Evolutionary conservation across 2,888 invertebrate genomes (phyloP), one percentile per base, ranked within the genome.

Genomic region (Noctua fimbriata): DNA sequence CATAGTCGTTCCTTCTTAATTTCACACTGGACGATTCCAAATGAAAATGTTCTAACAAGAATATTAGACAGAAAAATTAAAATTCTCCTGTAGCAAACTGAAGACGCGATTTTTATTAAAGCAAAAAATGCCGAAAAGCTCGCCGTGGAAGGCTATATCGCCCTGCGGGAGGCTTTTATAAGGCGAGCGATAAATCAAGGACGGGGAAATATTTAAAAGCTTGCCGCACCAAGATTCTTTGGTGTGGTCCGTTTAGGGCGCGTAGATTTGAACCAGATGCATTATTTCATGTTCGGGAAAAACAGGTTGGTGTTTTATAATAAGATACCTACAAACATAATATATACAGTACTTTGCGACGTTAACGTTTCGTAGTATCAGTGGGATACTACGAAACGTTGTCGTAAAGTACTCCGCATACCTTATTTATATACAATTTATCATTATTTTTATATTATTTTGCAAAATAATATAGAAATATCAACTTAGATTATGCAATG

Each of bases 81-180:
- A 95, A 95, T 92, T 93, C 92, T 89, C 90, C 88, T 90, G 91
- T 92, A 91, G 92, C 92, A 89, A 87, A 89, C 90, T 91, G 93
- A 92, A 94, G 93, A 92, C 92, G 91, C 92, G 91, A 93, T 94
- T 95, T 95, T 95, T 95, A 95, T 94, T 93, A 94, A 94, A 93
- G 93, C 90, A 94, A 94, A 95, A 94, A 94, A 93, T 92, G 92
- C 93, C 95, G 92, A 94, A 95, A 94, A 93, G 87, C 88, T 80
- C 79, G 84, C 85, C 82, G 79, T 83, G 77, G 88, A 89, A 89
- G 85, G 90, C 85, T 89, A 89, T 90, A 93, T 92, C 93, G 92
- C 94, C 92, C 91, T 92, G 95, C 94, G 95, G 96, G 95, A 95
- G 94, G 96, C 95, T 96, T 96, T 96, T 95, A 96, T 96, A 95